Evolutionary conservation across 1,140 invertebrate species (phyloP), one percentile per base, ranked within the genome.

Genomic region (Holotrichia oblita): DNA sequence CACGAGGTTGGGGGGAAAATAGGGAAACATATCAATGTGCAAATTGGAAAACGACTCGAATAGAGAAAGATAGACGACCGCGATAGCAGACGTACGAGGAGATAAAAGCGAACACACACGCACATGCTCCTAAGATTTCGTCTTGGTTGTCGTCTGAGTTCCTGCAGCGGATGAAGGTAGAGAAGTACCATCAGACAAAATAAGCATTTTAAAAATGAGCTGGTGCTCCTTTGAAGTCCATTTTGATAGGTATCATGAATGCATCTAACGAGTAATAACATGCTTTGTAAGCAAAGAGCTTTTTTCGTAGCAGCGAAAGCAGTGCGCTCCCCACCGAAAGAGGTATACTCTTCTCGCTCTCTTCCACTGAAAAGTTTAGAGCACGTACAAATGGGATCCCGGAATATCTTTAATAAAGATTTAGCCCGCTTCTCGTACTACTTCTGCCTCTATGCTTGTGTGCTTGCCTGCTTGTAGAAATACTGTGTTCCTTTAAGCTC

Each of bases 191-290:
- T 34, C 75, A 44, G 75, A 76, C 75, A 76, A 76, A 76, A 76
- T 76, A 76, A 76, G 75, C 75, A 76, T 76, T 76, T 76, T 55
- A 76, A 76, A 76, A 76, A 76, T 76, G 75, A 76, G 75, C 17
- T 27, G 48, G 41, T 42, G 24, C 75, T 74, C 73, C 73, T 76
- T 76, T 76, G 75, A 76, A 76, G 41, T 76, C 75, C 41, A 55
- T 55, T 55, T 20, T 76, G 75, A 76, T 76, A 42, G 75, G 75
- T 76, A 76, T 76, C 41, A 55, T 42, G 75, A 76, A 76, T 76
- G 75, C 75, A 55, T 44, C 41, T 76, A 76, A 76, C 75, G 75
- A 55, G 75, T 76, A 76, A 76, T 76, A 76, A 76, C 75, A 34
- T 55, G 75, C 75, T 76, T 76, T 76, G 75, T 76, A 76, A 76